Base-by-base conservation (phyloP, 2,113 vertebrate species). In the Glareola pratincola region DNA sequence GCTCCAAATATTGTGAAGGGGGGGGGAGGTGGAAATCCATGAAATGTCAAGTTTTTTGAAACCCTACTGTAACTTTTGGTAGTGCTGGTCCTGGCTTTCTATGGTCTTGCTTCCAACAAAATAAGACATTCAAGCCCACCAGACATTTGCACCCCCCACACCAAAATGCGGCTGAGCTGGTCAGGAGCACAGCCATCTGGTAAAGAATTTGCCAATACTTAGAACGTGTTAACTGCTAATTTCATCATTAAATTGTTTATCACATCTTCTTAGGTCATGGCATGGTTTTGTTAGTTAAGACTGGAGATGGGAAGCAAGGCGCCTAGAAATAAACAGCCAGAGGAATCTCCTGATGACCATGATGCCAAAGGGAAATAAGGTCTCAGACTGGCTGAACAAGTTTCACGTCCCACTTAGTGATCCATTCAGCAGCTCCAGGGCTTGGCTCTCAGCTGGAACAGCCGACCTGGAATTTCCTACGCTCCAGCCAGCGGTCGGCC, bases 341-440 rank as follows among this genome's bases (percentile, higher is more conserved):
- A 74, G 39, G 59, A 85, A 81, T 69, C 59, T 66, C 39, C 32
- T 50, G 66, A 85, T 83, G 68, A 85, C 26, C 34, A 7, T 20
- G 54, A 23, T 73, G 54, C 63, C 88, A 66, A 60, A 90, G 22
- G 57, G 43, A 93, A 88, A 24, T 59, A 50, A 90, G 39, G 51
- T 53, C 92, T 85, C 48, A 48, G 81, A 79, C 88, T 88, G 71
- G 86, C 79, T 62, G 41, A 91, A 81, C 83, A 47, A 77, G 95
- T 94, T 92, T 74, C 30, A 59, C 29, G 26, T 76, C 56, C 29
- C 48, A 43, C 18, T 67, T 79, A 56, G 79, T 39, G 32, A 85
- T 37, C 54, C 63, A 36, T 32, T 32, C 39, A 29, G 36, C 45
- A 72, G 67, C 37, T 85, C 50, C 57, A 73, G 85, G 75, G 54